Conservation (phyloP, 1,140 invertebrate species). For the Macrostomum lignano region DNA sequence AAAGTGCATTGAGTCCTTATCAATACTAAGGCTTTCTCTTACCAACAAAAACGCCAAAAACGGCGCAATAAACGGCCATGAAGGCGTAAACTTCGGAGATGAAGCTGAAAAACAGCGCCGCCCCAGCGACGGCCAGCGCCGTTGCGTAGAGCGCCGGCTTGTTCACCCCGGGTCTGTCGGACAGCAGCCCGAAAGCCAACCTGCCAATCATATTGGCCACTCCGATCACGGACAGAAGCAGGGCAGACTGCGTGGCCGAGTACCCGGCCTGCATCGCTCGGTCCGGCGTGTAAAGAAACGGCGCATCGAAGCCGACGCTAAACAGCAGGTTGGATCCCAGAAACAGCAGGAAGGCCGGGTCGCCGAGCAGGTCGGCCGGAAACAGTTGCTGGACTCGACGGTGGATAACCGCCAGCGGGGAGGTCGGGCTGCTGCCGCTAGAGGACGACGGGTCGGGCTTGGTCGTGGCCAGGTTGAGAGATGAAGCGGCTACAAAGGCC, state of each 20-base stretch:
- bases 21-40: no score
- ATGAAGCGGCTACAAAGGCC: no score
- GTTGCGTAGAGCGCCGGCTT: constrained; percentile 64
- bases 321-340: background rate
- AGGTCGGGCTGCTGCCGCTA: no score
- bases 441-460: no score
- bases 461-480: no score
- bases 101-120: constrained; percentile 38
- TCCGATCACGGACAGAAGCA: constrained; percentile 50
- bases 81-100: constrained; percentile 39
- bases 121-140: constrained; percentile 16
- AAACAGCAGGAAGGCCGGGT: constrained; percentile 1
- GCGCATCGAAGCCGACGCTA: constrained; percentile 49
- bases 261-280: constrained; percentile 13
- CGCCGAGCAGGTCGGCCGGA: background rate
- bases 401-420: no score
- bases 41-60: constrained; percentile 67
- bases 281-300: constrained; percentile 50
- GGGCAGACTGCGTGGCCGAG: constrained; percentile 30
- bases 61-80: constrained; percentile 49
- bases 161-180: constrained; percentile 57
- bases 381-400: no score
- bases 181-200: constrained; percentile 31
- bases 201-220: constrained; percentile 39
- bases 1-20: no score